Conservation (phyloP, 2,888 invertebrate species). For the Volucella inflata region DNA sequence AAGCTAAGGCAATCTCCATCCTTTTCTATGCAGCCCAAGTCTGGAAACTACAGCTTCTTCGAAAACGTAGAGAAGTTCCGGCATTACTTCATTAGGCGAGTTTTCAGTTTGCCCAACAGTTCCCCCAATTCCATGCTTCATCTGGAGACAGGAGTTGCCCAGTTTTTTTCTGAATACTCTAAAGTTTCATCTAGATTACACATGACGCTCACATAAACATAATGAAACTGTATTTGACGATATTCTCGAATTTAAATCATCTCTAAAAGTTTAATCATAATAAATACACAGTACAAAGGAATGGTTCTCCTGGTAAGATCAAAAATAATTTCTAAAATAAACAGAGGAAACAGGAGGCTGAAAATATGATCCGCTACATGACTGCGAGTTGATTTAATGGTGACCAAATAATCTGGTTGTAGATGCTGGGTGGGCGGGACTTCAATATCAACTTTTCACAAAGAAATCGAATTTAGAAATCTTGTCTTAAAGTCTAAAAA, state of each 20-base stretch:
- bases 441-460: slow-evolving; percentile 24
- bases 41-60: no score
- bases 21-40: no score
- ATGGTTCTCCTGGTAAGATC: slow-evolving; percentile 42
- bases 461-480: slow-evolving; percentile 18
- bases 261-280: slow-evolving; percentile 47
- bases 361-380: slow-evolving; percentile 14
- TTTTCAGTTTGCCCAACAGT: no score
- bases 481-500: slow-evolving; percentile 12
- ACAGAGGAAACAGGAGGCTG: slow-evolving; percentile 13
- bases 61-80: no score
- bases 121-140: no score
- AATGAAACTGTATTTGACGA: slow-evolving; percentile 24
- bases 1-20: no score
- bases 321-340: slow-evolving; percentile 35
- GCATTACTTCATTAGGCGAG: no score
- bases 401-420: slow-evolving; percentile 8
- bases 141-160: no score
- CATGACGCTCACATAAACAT: slow-evolving; percentile 6
- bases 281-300: slow-evolving; percentile 65
- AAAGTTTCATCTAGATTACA: no score
- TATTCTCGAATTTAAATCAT: slow-evolving; percentile 25
- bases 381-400: slow-evolving; percentile 18
- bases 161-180: no score
- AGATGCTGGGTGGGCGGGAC: slow-evolving; percentile 16